Conservation (phyloP, 2,888 invertebrate species). For the Oithona nana region DNA sequence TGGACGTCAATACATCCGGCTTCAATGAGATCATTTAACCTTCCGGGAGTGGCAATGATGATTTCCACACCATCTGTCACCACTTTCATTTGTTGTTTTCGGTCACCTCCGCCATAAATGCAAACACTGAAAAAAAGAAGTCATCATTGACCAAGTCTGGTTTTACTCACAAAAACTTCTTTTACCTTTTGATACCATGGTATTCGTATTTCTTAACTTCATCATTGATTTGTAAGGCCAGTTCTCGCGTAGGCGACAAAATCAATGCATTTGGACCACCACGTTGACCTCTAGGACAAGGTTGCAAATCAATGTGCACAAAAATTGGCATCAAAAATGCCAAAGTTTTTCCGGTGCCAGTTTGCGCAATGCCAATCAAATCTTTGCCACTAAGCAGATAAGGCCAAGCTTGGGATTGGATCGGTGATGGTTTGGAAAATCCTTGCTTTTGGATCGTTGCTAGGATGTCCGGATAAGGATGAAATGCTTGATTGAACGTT, state of each 20-base stretch:
- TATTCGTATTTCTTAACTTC: conserved; percentile 78
- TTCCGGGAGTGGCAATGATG: conserved; percentile 82
- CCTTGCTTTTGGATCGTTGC: conserved; percentile 56
- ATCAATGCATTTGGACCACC: conserved; percentile 68
- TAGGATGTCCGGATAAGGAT: conserved; percentile 60
- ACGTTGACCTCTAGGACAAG: conserved; percentile 46
- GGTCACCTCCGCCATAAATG: conserved; percentile 72
- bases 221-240: conserved; percentile 77
- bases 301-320: conserved; percentile 75
- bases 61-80: conserved; percentile 70
- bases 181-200: conserved; percentile 53
- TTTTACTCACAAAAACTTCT: no score
- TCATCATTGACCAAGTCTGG: no score
- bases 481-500: conserved; percentile 64
- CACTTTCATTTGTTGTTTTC: conserved; percentile 52
- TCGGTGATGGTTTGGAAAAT: conserved; percentile 66
- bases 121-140: conserved; percentile 37
- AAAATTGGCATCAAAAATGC: conserved; percentile 81
- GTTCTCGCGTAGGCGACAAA: conserved; percentile 76
- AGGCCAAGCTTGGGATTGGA: conserved; percentile 89
- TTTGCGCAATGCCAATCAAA: conserved; percentile 89
- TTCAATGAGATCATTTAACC: conserved; percentile 70
- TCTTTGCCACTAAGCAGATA: conserved; percentile 72
- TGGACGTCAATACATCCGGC: conserved; percentile 45
- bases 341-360: conserved; percentile 68